Percentiles rank a stretch among this genome's conserved stretches.
Evolutionary conservation across 2,797 vertebrate genomes (phyloP).

Genomic region (Coilia nasus): DNA sequence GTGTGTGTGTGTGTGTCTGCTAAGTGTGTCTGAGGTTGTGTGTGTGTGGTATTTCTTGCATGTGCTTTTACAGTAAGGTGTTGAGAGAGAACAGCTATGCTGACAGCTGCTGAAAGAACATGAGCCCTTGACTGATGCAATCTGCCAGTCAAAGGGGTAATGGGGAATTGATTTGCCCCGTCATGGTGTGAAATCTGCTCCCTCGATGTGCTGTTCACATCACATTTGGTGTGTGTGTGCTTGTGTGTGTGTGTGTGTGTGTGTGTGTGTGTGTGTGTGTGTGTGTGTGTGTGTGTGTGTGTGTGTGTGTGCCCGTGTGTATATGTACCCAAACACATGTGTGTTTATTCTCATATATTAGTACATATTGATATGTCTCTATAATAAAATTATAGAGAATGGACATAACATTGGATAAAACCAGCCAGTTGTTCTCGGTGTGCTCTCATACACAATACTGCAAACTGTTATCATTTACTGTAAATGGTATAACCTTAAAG

Average conservation of each 20-base stretch:
- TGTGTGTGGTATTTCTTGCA: neutral
- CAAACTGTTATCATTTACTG: too few species aligned
- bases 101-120: slow-evolving; percentile 35
- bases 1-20: neutral
- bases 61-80: neutral
- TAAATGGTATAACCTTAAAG: too few species aligned
- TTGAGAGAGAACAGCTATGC: neutral
- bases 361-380: neutral
- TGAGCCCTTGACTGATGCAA: slow-evolving; percentile 31
- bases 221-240: neutral
- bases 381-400: too few species aligned
- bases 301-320: neutral
- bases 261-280: neutral
- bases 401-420: too few species aligned
- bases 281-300: neutral
- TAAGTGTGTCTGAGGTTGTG: neutral
- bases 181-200: neutral
- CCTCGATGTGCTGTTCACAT: neutral
- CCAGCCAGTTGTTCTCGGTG: too few species aligned
- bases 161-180: slow-evolving; percentile 40
- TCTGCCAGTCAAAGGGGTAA: slow-evolving; percentile 40
- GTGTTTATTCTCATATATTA: neutral
- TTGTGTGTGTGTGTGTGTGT: neutral
- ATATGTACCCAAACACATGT: neutral
- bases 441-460: too few species aligned